Evolutionary conservation across 2,888 invertebrate genomes (phyloP).

Genomic region (Torymus aiolomorphi): DNA sequence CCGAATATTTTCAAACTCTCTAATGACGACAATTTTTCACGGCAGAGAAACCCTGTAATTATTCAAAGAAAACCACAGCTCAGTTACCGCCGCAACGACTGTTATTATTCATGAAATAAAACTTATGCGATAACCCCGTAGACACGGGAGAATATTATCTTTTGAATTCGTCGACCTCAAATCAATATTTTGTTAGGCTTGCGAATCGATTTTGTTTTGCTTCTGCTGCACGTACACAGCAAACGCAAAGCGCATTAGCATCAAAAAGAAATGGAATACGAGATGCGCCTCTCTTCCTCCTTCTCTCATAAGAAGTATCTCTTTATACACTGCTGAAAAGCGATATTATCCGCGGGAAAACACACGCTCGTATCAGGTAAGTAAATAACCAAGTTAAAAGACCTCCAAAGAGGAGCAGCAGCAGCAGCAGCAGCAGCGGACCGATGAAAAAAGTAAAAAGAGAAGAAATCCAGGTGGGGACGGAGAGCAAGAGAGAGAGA

Average conservation of each 20-base stretch:
- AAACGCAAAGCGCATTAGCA: constrained; percentile 46
- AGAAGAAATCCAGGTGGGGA: background rate
- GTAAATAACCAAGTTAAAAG: constrained; percentile 51
- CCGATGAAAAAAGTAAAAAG: constrained; percentile 6
- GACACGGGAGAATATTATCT: background rate
- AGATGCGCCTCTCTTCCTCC: background rate
- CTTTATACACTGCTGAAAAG: constrained; percentile 8
- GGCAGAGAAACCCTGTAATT: no score
- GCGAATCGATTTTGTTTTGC: constrained; percentile 22
- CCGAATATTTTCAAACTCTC: background rate
- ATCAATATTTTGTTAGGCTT: background rate
- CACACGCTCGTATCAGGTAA: constrained; percentile 40
- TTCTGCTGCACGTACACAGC: background rate
- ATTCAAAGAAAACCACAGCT: no score
- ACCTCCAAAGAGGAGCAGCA: background rate
- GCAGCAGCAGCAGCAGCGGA: no score
- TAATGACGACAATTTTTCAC: no score
- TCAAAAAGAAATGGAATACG: constrained; percentile 46
- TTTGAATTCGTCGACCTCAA: background rate
- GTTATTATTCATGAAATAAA: no score
- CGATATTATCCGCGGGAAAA: constrained; percentile 34
- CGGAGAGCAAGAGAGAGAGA: background rate
- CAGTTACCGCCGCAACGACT: no score
- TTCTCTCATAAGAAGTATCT: constrained; percentile 16
- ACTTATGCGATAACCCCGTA: no score